A percentile compares a stretch with the other conserved stretches of the same genome.
These are phyloP conservation scores for Andrena bicolor DNA, from an alignment of 2,888 invertebrate genomes.

Conservation along the genomic window DNA sequence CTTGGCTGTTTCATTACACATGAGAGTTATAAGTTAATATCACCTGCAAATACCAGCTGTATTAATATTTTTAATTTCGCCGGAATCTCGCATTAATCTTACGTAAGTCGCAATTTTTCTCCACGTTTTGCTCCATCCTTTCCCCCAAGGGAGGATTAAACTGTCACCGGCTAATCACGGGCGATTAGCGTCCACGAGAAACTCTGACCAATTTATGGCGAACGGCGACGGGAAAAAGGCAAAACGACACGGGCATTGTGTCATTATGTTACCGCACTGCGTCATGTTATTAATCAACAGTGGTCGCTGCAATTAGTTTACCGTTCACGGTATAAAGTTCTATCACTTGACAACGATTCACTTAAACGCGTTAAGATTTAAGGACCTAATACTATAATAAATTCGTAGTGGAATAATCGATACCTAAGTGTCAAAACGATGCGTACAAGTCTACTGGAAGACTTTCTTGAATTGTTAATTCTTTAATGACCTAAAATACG, in stretches of 20 bases:
- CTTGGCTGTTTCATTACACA: not conserved
- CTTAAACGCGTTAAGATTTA: not conserved
- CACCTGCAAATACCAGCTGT: not conserved
- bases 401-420: no score
- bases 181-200: constrained; percentile 12
- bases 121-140: not conserved
- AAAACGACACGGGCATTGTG: constrained; percentile 30
- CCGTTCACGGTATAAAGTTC: constrained; percentile 15
- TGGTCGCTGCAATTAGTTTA: constrained; percentile 35
- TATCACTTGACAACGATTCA: not conserved
- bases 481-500: no score
- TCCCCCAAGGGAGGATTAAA: constrained; percentile 20
- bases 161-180: constrained; percentile 23
- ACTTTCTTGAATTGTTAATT: no score
- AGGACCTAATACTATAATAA: no score
- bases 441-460: no score
- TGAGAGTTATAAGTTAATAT: not conserved
- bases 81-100: no score
- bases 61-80: no score
- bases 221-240: not conserved
- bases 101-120: no score
- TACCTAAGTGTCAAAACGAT: no score
- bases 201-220: not conserved
- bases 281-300: constrained; percentile 36
- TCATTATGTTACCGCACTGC: constrained; percentile 28